These are phyloP conservation scores for Ennomos fuscantarius DNA, from an alignment of 2,888 invertebrate genomes.

Conservation along the genomic window DNA sequence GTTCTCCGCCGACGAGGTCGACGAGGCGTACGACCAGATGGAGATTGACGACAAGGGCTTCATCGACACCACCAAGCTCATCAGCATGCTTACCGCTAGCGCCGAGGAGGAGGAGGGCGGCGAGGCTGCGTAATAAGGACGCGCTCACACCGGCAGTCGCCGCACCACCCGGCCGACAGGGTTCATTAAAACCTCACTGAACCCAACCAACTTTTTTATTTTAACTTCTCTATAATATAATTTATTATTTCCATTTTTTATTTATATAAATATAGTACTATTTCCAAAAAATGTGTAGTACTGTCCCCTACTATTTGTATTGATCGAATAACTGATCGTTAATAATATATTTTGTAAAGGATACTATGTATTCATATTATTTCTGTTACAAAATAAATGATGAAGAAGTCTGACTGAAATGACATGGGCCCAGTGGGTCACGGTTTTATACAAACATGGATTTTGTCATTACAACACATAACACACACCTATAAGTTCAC, in stretches of 20 bases:
- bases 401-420: conserved; percentile 75
- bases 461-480: conserved; percentile 66
- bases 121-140: conserved; percentile 73
- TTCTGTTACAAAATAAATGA: conserved; percentile 71
- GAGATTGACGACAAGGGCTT: conserved; percentile 95
- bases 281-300: conserved; percentile 70
- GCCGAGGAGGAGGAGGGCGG: conserved; percentile 92
- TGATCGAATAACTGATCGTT: conserved; percentile 39
- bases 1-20: conserved; percentile 94
- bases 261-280: conserved; percentile 84
- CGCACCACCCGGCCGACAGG: conserved; percentile 45
- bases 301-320: conserved; percentile 55
- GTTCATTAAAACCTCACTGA: conserved; percentile 70
- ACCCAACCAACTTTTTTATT: conserved; percentile 71
- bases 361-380: conserved; percentile 76
- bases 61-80: conserved; percentile 94
- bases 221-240: conserved; percentile 76
- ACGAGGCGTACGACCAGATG: conserved; percentile 97
- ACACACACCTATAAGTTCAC: conserved; percentile 32
- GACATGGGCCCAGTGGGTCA: conserved; percentile 61
- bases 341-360: conserved; percentile 55
- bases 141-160: conserved; percentile 37
- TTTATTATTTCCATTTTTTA: conserved; percentile 84
- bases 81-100: conserved; percentile 94
- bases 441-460: conserved; percentile 61